Conservation (phyloP, 1,140 invertebrate genomes). For the Anthonomus grandis region DNA sequence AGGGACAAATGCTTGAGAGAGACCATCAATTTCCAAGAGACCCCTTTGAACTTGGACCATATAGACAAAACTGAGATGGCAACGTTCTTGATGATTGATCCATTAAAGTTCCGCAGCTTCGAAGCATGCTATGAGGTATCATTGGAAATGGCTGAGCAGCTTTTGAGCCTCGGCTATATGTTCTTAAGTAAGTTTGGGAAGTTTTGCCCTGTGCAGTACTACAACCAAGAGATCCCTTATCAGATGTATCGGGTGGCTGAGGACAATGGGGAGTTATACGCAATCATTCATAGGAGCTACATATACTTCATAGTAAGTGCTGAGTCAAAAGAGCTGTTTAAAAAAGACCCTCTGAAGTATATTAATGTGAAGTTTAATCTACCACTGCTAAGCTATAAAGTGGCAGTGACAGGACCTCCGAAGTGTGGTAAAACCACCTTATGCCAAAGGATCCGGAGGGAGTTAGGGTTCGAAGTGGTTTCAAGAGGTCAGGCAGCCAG, state of each 20-base stretch:
- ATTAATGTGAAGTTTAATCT: conserved; percentile 46
- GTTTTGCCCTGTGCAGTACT: conserved; percentile 58
- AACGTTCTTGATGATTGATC: conserved; percentile 41
- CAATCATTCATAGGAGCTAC: conserved; percentile 55
- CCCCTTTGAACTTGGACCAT: conserved; percentile 46
- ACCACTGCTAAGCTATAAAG: conserved; percentile 59
- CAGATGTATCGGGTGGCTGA: conserved; percentile 52
- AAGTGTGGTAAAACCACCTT: conserved; percentile 81
- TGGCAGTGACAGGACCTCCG: conserved; percentile 78
- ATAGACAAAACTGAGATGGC: conserved; percentile 45
- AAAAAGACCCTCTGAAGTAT: conserved; percentile 55
- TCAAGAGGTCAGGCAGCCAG: conserved; percentile 52
- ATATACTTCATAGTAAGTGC: conserved; percentile 57
- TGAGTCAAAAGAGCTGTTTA: conserved; percentile 51
- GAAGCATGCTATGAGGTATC: conserved; percentile 55
- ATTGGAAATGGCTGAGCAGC: conserved; percentile 52
- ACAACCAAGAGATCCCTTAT: conserved; percentile 49
- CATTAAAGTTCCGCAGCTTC: conserved; percentile 51
- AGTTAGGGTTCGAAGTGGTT: conserved; percentile 53
- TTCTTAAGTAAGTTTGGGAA: conserved; percentile 58
- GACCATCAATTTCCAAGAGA: conserved; percentile 49
- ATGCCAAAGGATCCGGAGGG: conserved; percentile 50
- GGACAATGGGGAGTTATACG: conserved; percentile 48
- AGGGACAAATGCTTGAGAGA: conserved; percentile 46
- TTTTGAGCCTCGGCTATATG: conserved; percentile 54